Percentiles rank a stretch among this genome's conserved stretches.
Evolutionary conservation across 2,888 invertebrate species (phyloP).

Genomic region (Phortica okadai): DNA sequence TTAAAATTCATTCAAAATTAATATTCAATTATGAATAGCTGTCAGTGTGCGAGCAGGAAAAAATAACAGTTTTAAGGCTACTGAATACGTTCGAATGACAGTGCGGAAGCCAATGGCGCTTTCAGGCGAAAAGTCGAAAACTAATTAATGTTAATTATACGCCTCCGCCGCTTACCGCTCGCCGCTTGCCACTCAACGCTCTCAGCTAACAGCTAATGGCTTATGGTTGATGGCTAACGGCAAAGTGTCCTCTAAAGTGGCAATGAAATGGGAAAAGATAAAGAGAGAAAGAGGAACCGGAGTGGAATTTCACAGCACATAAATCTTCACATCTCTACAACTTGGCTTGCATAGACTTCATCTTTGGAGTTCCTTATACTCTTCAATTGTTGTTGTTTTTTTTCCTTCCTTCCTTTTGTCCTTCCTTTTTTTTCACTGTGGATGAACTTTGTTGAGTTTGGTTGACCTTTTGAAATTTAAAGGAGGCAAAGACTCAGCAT

Average conservation of each 20-base stretch:
- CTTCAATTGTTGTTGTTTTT: neutral
- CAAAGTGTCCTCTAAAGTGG: neutral
- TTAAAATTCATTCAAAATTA: conserved; percentile 14
- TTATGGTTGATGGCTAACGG: neutral
- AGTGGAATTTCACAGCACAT: conserved; percentile 6
- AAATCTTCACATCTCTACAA: neutral
- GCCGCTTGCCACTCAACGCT: neutral
- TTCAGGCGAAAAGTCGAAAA: neutral
- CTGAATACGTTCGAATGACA: neutral
- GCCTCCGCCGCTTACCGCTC: neutral
- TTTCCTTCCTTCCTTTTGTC: neutral
- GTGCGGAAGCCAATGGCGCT: neutral
- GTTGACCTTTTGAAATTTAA: neutral
- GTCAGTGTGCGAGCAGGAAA: neutral
- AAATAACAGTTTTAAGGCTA: neutral
- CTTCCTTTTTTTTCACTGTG: neutral
- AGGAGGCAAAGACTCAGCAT: neutral
- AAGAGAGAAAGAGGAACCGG: neutral
- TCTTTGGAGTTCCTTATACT: neutral
- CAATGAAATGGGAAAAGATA: neutral
- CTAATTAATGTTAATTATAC: conserved; percentile 24
- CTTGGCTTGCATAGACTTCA: neutral
- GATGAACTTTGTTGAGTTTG: neutral
- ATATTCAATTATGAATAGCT: conserved; percentile 17
- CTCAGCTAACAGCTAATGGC: neutral